Base-by-base conservation (phyloP, 2,888 invertebrate species). In the Oscheius onirici region DNA sequence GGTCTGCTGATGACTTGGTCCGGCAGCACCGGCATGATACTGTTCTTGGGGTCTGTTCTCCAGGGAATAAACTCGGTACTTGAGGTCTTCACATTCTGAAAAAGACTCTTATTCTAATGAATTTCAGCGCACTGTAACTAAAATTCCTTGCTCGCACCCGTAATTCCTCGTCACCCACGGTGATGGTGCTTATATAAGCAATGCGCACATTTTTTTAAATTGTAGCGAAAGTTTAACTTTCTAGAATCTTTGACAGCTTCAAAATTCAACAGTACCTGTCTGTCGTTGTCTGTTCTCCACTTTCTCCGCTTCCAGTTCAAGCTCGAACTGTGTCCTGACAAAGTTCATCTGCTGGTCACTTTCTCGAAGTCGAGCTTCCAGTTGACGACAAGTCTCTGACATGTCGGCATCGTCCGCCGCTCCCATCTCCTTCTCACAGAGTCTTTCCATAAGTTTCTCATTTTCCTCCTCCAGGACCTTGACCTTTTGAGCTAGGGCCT, bases 401-500 rank as follows among this genome's bases (percentile, higher is more conserved):
- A 69, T 46, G 1, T 74, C 75, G 3, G 58, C 73, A 13, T 60
- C 66, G 13, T 57, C 69, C 20, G 34, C 44, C 2, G 55, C 68
- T 5, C 69, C 54, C 79, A 78, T 79, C 51, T 78, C 76, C 41
- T 72, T 68, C 41, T 80, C 80, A 65, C 82, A 82, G 24, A 82
- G 66, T 11, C 71, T 52, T 11, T 71, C 81, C 75, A 79, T 75
- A 6, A 85, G 72, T 52, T 81, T 75, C 66, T 85, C 84, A 60
- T 84, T 80, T 67, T 85, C 83, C 49, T 84, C 79, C 43, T 83
- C 83, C 52, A 85, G 73, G 13, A 80, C 72, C 13, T 82, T 82
- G 26, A 84, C 78, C 74, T 85, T 86, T 63, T 79, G 78, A 44
- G 81, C 77, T 17, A 86, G 79, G 1, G 83, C 85, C 44, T 86